Evolutionary conservation across 1,140 invertebrate genomes (phyloP), one percentile per base, ranked within the genome.

Genomic region (Idris sp.): DNA sequence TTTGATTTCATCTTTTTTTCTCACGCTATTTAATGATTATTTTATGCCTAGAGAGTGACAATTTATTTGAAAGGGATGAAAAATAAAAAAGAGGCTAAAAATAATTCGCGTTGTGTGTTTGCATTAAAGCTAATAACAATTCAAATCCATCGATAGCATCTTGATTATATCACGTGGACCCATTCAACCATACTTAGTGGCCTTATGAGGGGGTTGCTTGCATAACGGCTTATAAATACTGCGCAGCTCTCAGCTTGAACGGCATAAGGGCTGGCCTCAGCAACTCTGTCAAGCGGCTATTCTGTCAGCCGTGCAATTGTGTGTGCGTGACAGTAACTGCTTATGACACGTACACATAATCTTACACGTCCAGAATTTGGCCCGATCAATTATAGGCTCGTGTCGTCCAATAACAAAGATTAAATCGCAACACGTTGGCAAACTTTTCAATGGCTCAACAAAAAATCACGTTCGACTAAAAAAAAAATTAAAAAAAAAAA

Each of bases 371-470:
- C 43, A 64, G 79, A 79, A 83, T 85, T 78, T 69, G 65, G 75
- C 65, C n/a, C 83, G 79, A 86, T 85, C 83, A 83, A 86, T 86
- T 86, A 86, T 80, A 74, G 78, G 77, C 79, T 81, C 81, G 84
- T 77, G 79, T 80, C 74, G 43, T 58, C 72, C 79, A 77, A 85
- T 84, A 85, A 86, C 84, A 44, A 79, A 80, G 83, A 85, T 86
- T 83, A 84, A 68, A 76, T 76, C 72, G 33, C 49, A 61, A 72
- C 58, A 43, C 54, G 74, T 49, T 75, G 74, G 74, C 75, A 79
- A 80, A 79, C 65, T 79, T 69, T 54, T 13, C 7, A 38, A 31
- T 67, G n/a, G n/a, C n/a, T 6, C 25, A 38, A 30, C 10, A 30
- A 43, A 36, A 51, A 35, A n/a, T 33, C 2, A 30, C n/a, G n/a